A percentile compares a stretch with the other conserved stretches of the same genome.
Conservation (phyloP, 2,113 vertebrate species). For the Xenopus laevis region DNA sequence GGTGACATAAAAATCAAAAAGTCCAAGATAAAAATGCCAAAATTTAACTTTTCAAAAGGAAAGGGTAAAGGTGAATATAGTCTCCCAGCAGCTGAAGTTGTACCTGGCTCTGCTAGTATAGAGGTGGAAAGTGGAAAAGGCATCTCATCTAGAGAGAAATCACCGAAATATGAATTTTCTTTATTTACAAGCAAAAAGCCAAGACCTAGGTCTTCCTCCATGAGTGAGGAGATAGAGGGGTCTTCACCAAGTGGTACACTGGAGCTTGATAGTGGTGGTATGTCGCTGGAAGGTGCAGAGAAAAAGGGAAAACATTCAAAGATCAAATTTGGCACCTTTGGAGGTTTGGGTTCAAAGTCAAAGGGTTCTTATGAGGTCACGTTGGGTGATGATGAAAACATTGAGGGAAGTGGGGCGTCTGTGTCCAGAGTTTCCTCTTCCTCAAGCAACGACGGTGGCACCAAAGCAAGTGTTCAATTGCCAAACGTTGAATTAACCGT, state of each 20-base stretch:
- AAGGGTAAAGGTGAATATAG: conserved; percentile 69
- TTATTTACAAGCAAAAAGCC: conserved; percentile 72
- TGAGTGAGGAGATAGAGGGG: conserved; percentile 75
- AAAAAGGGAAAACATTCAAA: conserved; percentile 72
- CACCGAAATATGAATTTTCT: conserved; percentile 78
- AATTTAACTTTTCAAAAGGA: conserved; percentile 78
- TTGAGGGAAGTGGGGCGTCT: conserved; percentile 61
- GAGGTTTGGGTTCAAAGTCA: conserved; percentile 84
- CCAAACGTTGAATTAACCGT: conserved; percentile 73
- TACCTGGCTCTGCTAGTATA: conserved; percentile 52
- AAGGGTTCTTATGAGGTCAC: conserved; percentile 92
- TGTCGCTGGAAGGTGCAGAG: conserved; percentile 66
- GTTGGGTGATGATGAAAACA: conserved; percentile 72
- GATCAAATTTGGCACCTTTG: conserved; percentile 91
- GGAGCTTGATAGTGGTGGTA: conserved; percentile 64
- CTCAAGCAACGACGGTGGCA: conserved; percentile 82
- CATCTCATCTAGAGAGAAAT: conserved; percentile 70
- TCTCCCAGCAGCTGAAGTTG: conserved; percentile 57
- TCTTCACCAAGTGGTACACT: conserved; percentile 66
- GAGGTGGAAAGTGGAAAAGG: conserved; percentile 53
- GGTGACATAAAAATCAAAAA: conserved; percentile 70
- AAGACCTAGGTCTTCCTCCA: conserved; percentile 77
- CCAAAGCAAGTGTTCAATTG: conserved; percentile 66
- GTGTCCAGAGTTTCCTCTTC: conserved; percentile 77
- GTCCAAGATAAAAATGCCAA: conserved; percentile 85